Conservation (phyloP, 2,888 invertebrate species). For the Ganaspis brasiliensis region DNA sequence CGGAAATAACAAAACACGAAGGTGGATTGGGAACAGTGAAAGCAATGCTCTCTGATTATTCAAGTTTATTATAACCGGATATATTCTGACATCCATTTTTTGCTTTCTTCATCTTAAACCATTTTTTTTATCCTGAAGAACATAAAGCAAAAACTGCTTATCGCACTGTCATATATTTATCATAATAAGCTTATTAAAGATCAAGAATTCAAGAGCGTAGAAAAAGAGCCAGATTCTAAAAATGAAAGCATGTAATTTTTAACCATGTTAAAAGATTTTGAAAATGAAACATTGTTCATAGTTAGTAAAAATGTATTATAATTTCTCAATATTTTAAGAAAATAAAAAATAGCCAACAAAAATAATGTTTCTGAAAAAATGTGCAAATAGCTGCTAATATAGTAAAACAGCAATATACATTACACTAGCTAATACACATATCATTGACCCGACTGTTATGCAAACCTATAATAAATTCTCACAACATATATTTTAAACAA, state of each 20-base stretch:
- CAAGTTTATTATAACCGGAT: constrained; percentile 28
- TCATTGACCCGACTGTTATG: constrained; percentile 11
- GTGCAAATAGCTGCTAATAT: neutral
- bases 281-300: constrained; percentile 3
- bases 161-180: neutral
- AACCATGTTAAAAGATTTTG: neutral
- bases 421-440: neutral
- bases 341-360: too few relatives aligned
- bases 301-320: too few relatives aligned
- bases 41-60: constrained; percentile 32
- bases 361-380: neutral
- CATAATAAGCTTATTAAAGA: neutral
- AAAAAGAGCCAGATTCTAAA: too few relatives aligned
- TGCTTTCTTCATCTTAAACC: constrained; percentile 6
- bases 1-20: constrained; percentile 27
- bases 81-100: constrained; percentile 5
- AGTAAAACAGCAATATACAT: constrained; percentile 12
- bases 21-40: constrained; percentile 34
- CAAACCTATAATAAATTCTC: constrained; percentile 25
- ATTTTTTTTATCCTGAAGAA: neutral
- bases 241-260: too few relatives aligned
- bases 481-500: constrained; percentile 1
- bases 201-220: too few relatives aligned
- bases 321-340: neutral
- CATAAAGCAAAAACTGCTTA: neutral